Evolutionary conservation across 2,113 vertebrate species (phyloP).

Genomic region (Uria aalge): DNA sequence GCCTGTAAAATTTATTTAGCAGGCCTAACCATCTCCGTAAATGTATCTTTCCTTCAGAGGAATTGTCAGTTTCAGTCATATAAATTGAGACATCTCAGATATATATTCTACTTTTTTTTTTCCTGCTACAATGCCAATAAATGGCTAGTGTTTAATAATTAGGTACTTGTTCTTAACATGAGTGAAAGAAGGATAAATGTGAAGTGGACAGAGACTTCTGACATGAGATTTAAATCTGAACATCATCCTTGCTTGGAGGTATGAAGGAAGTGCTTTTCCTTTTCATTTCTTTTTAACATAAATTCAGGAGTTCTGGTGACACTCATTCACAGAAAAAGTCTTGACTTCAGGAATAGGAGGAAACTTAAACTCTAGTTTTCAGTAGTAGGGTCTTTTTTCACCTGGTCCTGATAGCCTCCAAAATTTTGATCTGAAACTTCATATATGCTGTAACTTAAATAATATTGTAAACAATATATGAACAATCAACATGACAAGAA

Average conservation of each 20-base stretch:
- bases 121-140: neutral
- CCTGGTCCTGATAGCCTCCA: neutral
- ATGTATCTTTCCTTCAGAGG: neutral
- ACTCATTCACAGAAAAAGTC: neutral
- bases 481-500: neutral
- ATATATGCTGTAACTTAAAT: neutral
- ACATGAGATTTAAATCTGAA: neutral
- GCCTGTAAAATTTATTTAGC: neutral
- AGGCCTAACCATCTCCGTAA: neutral
- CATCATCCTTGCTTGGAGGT: neutral
- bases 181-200: neutral
- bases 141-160: neutral
- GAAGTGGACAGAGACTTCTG: neutral
- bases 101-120: neutral
- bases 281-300: neutral
- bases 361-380: neutral
- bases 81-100: neutral
- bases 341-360: neutral
- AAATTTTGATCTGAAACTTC: neutral
- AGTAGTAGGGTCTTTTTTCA: neutral
- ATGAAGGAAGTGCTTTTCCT: neutral
- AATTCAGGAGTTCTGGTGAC: neutral
- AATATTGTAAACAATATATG: neutral
- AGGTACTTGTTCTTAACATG: neutral
- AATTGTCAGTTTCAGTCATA: neutral